These are phyloP conservation scores for Anthoscopus minutus DNA, from an alignment of 2,113 vertebrate species.

Conservation along the genomic window DNA sequence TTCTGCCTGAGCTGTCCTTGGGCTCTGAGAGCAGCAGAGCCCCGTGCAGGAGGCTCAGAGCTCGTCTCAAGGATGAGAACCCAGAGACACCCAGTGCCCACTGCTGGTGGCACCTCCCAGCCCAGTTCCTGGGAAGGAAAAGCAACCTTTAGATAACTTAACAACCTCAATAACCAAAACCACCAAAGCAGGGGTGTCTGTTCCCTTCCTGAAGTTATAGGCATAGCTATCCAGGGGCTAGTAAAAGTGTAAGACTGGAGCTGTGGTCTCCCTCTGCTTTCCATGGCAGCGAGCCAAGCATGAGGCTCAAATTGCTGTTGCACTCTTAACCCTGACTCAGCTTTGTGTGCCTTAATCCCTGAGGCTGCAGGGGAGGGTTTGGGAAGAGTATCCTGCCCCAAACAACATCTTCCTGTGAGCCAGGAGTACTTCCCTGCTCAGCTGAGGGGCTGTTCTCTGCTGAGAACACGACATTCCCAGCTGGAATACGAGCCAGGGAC, in stretches of 20 bases:
- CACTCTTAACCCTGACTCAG: conserved; percentile 6
- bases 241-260: background rate
- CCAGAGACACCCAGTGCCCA: background rate
- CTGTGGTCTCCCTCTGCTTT: background rate
- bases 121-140: background rate
- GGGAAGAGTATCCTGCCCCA: background rate
- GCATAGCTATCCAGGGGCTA: background rate
- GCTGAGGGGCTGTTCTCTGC: background rate
- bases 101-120: background rate
- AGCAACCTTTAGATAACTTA: background rate
- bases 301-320: background rate
- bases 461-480: background rate
- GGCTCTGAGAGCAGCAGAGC: background rate
- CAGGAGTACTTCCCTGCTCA: background rate
- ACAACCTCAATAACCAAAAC: background rate
- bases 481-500: background rate
- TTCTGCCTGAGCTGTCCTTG: background rate
- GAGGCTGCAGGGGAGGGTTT: background rate
- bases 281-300: background rate
- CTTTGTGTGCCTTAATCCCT: background rate
- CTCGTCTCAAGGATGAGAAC: background rate
- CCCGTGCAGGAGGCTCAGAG: background rate
- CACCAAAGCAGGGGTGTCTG: background rate
- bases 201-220: background rate
- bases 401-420: background rate